phyloP scores from a whole-genome alignment of 1,140 invertebrate genomes.

The Bombus fervidus region DNA sequence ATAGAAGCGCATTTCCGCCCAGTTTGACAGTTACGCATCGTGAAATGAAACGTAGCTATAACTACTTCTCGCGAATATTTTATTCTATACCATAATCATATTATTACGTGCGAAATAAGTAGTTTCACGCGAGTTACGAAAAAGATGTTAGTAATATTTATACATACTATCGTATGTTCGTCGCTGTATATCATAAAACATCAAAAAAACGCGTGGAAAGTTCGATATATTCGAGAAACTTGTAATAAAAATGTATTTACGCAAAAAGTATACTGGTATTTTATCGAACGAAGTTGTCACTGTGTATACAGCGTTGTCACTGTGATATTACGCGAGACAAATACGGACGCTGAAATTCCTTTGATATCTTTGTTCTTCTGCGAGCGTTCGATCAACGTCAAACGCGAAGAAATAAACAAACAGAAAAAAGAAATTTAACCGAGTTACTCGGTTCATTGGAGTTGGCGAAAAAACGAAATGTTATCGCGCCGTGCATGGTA shows the following conservation, averaged over 20 bases:
- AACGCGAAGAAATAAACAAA: background rate
- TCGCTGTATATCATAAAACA: background rate
- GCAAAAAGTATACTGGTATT: background rate
- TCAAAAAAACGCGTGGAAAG: fast-evolving
- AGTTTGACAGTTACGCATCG: too few species aligned
- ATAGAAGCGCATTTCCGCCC: too few species aligned
- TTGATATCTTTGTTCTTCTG: background rate
- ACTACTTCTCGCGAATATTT: too few species aligned
- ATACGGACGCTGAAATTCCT: background rate
- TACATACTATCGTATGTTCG: too few species aligned
- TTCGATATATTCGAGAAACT: background rate
- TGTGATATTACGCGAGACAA: background rate
- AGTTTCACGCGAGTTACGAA: too few species aligned
- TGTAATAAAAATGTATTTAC: background rate
- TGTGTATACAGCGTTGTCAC: too few species aligned
- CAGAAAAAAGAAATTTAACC: background rate
- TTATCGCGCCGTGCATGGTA: background rate
- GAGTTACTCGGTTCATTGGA: background rate
- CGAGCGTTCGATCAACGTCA: background rate
- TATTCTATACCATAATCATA: too few species aligned
- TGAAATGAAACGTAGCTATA: too few species aligned
- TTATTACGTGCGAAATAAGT: too few species aligned
- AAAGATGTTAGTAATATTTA: background rate
- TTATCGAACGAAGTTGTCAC: too few species aligned
- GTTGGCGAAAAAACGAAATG: background rate